Evolutionary conservation across 2,113 vertebrate genomes (phyloP).

Genomic region (Anthoscopus minutus): DNA sequence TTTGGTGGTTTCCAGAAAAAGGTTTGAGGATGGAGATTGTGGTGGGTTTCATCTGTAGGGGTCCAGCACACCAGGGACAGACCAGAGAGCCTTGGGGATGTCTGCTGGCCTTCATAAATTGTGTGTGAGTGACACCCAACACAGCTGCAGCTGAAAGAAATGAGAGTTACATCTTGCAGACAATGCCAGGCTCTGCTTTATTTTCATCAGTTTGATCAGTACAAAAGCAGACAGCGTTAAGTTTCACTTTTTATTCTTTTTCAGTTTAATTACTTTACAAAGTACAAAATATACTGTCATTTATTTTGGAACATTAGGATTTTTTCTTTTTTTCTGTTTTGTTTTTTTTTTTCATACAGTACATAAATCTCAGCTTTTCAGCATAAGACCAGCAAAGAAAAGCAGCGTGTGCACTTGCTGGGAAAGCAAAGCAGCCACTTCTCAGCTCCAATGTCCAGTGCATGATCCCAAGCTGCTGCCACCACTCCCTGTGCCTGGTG

Average conservation of each 20-base stretch:
- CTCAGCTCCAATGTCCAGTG: not conserved
- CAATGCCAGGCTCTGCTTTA: slow-evolving; percentile 53
- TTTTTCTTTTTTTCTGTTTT: not conserved
- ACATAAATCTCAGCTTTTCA: slow-evolving; percentile 67
- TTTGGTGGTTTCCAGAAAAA: not conserved
- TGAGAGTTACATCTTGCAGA: not conserved
- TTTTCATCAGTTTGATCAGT: slow-evolving; percentile 26
- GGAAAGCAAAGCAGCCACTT: slow-evolving; percentile 34
- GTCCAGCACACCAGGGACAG: accelerated
- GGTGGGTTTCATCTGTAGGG: no score
- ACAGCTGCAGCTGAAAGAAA: not conserved
- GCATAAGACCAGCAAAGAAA: slow-evolving; percentile 32
- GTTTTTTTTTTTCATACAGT: slow-evolving; percentile 62
- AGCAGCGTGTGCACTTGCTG: not conserved
- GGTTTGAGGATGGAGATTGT: not conserved
- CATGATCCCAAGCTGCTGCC: not conserved
- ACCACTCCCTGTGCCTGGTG: not conserved
- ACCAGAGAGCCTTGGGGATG: accelerated
- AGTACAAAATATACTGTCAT: slow-evolving; percentile 81
- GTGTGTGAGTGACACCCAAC: accelerated
- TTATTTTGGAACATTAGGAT: slow-evolving; percentile 65
- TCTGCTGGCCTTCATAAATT: not conserved
- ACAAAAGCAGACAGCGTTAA: slow-evolving; percentile 44
- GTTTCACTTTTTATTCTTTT: slow-evolving; percentile 36
- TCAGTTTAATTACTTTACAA: slow-evolving; percentile 76